Evolutionary conservation across 2,113 vertebrate species (phyloP), one percentile per base, ranked within the genome.

Genomic region (Anhinga rufa): DNA sequence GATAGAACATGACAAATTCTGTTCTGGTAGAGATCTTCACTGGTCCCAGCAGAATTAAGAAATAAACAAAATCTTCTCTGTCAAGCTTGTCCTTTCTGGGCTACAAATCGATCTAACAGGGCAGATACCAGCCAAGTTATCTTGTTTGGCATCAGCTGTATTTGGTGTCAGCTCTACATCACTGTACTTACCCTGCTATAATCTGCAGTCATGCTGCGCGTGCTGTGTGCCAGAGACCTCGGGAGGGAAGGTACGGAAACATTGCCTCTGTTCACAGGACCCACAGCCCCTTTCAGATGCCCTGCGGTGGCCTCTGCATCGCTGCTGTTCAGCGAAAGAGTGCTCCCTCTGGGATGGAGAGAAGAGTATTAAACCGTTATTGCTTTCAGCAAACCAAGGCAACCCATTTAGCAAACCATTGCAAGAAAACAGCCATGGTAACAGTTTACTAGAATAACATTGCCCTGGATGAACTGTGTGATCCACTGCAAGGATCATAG

Each of bases 161-260:
- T 42, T 60, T n/a, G 34, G 34, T 7, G 24, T 58, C 77, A 42
- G 70, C 46, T 65, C 48, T 14, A 4, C 38, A 18, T 12, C 19
- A 2, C 42, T 9, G 62, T 10, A 95, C 98, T 98, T 95, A 99
- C 98, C 98, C 96, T 97, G 93, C 91, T 97, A 90, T 90, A 82
- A 48, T 97, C 96, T 9, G 83, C 52, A 10, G 95, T 95, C 75
- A 89, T n/a, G 60, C 97, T 98, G 66, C 40, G 92, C 0, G 29
- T 65, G 77, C 98, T 95, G 58, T 97, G 92, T 2, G 97, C 97
- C 1, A 96, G 97, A 17, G 97, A 98, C 86, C 96, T 97, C 11
- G 96, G 97, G 6, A 48, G 83, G 49, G 96, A 87, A 68, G 97
- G 78, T 32, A 58, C 40, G 64, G 98, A 71, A 38, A 64, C 19